These are phyloP conservation scores for Callyntrura sp. DNA, from an alignment of 2,888 invertebrate species.

Conservation along the genomic window DNA sequence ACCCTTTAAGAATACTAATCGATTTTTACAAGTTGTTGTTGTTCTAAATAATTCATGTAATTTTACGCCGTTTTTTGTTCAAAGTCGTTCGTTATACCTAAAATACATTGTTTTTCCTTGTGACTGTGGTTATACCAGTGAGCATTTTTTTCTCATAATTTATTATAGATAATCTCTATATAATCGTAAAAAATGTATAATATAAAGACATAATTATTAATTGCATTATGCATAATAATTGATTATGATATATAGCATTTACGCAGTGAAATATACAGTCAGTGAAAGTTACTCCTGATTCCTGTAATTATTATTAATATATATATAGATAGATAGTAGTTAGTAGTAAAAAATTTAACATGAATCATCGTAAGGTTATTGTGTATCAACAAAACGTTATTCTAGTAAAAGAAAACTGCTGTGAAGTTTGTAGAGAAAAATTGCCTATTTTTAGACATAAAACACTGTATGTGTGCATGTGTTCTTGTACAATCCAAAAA, in stretches of 20 bases:
- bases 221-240: slow-evolving; percentile 1
- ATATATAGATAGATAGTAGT: too few relatives aligned
- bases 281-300: slow-evolving; percentile 68
- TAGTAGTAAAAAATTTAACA: not conserved
- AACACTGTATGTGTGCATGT: not conserved
- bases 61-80: slow-evolving; percentile 47
- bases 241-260: slow-evolving; percentile 49
- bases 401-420: slow-evolving; percentile 31
- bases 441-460: not conserved
- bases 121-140: slow-evolving; percentile 74
- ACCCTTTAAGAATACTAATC: slow-evolving; percentile 36
- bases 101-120: slow-evolving; percentile 47
- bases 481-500: slow-evolving; percentile 42
- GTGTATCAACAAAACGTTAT: not conserved
- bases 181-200: not conserved
- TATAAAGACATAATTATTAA: not conserved
- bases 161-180: slow-evolving; percentile 27
- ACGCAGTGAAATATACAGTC: slow-evolving; percentile 50
- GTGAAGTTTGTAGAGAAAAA: not conserved
- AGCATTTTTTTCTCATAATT: slow-evolving; percentile 63
- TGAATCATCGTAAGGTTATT: not conserved
- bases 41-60: not conserved
- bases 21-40: slow-evolving; percentile 49
- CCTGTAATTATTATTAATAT: slow-evolving; percentile 32
- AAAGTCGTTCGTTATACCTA: slow-evolving; percentile 19